A percentile compares a stretch with the other conserved stretches of the same genome.
phyloP scores from a whole-genome alignment of 1,140 invertebrate genomes.

The Tetragnatha versicolor region DNA sequence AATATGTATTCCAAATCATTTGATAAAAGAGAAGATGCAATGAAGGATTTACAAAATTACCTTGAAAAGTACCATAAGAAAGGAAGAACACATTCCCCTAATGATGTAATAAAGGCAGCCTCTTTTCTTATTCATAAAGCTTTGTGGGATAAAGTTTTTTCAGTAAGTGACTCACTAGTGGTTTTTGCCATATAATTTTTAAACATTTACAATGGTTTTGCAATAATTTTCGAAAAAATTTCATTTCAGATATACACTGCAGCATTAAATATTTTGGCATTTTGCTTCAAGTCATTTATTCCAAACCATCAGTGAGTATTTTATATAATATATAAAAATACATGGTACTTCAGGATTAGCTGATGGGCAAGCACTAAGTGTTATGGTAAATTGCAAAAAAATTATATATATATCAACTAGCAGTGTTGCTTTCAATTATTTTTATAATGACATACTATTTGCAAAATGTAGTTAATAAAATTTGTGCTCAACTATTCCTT shows the following conservation, averaged over 20 bases:
- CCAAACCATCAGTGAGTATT: slow-evolving; percentile 41
- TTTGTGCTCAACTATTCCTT: too few species aligned
- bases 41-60: slow-evolving; percentile 73
- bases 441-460: too few species aligned
- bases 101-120: slow-evolving; percentile 80
- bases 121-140: slow-evolving; percentile 78
- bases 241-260: slow-evolving; percentile 34
- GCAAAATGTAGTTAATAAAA: too few species aligned
- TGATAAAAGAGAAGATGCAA: slow-evolving; percentile 88
- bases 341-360: too few species aligned
- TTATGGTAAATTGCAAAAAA: too few species aligned
- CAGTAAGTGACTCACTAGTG: slow-evolving; percentile 35
- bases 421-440: too few species aligned
- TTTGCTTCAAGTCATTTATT: slow-evolving; percentile 31
- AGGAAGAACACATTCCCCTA: slow-evolving; percentile 68
- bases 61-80: slow-evolving; percentile 53
- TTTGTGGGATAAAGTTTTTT: slow-evolving; percentile 74
- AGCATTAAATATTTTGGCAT: slow-evolving; percentile 29
- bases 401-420: too few species aligned
- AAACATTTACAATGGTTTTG: slow-evolving; percentile 62
- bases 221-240: slow-evolving; percentile 59
- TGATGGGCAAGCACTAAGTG: too few species aligned
- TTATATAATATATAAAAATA: too few species aligned
- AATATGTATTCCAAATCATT: slow-evolving; percentile 94
- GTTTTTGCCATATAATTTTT: slow-evolving; percentile 45